Evolutionary conservation across 2,113 vertebrate species (phyloP).

Genomic region (Marcusenius ussheri): DNA sequence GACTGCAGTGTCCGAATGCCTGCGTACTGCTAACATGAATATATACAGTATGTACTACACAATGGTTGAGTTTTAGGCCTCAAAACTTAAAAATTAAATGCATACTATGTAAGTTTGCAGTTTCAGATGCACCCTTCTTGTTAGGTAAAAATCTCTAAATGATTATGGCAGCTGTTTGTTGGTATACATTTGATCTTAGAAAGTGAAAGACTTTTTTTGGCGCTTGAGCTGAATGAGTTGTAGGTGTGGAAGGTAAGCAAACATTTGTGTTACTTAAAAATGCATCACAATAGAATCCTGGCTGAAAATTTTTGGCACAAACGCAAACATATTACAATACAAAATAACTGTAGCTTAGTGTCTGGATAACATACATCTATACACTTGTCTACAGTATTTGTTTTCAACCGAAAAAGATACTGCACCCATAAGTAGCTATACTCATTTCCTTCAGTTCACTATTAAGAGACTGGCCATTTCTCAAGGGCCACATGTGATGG

Average conservation of each 20-base stretch:
- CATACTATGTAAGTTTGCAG: neutral
- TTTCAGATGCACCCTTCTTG: neutral
- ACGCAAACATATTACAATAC: neutral
- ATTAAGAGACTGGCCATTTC: constrained; percentile 18
- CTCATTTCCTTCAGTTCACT: constrained; percentile 21
- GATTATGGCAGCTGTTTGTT: neutral
- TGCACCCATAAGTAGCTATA: constrained; percentile 19
- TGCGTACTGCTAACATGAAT: neutral
- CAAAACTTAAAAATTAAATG: neutral
- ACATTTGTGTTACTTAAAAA: neutral
- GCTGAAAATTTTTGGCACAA: neutral
- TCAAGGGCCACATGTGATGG: neutral
- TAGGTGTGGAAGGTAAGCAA: neutral
- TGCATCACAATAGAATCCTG: neutral
- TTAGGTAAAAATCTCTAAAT: neutral
- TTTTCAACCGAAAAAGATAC: constrained; percentile 11
- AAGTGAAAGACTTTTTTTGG: neutral
- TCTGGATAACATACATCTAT: neutral
- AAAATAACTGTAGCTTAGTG: neutral
- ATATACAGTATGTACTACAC: neutral
- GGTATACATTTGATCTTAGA: neutral
- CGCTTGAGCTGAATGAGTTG: neutral
- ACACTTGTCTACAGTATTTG: neutral
- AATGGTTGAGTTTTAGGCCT: neutral
- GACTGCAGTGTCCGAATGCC: neutral